Percentiles rank a stretch among this genome's conserved stretches.
These are phyloP conservation scores for Sceloporus tristichus DNA, from an alignment of 2,113 vertebrate genomes.

Conservation along the genomic window DNA sequence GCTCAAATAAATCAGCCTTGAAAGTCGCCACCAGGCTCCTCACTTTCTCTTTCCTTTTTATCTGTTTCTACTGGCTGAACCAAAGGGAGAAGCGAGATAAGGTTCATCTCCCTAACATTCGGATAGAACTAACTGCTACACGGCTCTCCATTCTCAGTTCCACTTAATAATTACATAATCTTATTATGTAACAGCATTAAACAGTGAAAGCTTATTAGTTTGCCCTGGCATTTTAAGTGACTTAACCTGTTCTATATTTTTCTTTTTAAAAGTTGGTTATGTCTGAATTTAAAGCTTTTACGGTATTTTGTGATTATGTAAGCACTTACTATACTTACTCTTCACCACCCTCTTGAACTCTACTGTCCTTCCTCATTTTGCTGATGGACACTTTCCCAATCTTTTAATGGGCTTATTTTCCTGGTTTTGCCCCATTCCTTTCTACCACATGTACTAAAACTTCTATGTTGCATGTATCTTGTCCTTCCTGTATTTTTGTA, in stretches of 20 bases:
- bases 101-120: too few relatives aligned
- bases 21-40: too few relatives aligned
- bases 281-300: not conserved
- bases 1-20: too few relatives aligned
- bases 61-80: too few relatives aligned
- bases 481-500: not conserved
- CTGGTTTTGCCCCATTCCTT: not conserved
- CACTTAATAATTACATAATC: too few relatives aligned
- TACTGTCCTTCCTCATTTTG: not conserved
- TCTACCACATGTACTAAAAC: not conserved
- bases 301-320: not conserved
- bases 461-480: not conserved
- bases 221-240: not conserved
- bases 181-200: too few relatives aligned
- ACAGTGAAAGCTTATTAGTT: too few relatives aligned
- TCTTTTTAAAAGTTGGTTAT: not conserved
- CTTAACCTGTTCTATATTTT: not conserved
- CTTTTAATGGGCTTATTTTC: not conserved
- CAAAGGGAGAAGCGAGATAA: too few relatives aligned
- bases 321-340: not conserved
- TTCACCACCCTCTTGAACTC: not conserved
- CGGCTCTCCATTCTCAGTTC: too few relatives aligned
- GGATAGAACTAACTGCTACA: too few relatives aligned
- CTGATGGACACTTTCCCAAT: not conserved
- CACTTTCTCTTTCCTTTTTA: too few relatives aligned